Evolutionary conservation across 2,113 vertebrate species (phyloP).

Genomic region (Misgurnus anguillicaudatus): DNA sequence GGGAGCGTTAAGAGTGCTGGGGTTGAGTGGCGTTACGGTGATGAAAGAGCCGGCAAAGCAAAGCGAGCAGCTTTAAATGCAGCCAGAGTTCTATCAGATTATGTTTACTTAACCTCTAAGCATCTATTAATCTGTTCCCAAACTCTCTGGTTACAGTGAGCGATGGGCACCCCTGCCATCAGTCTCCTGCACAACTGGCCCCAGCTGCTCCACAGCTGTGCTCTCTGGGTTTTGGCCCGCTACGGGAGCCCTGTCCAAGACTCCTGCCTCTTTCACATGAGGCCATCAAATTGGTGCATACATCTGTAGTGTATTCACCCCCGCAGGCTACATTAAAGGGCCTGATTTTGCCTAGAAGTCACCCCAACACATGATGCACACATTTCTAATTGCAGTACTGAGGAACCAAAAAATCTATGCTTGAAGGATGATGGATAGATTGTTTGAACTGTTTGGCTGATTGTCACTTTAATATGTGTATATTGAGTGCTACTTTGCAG

Average conservation of each 20-base stretch:
- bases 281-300: slow-evolving; percentile 1
- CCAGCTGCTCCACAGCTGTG: slow-evolving; percentile 57
- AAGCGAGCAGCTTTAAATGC: slow-evolving; percentile 38
- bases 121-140: slow-evolving; percentile 55
- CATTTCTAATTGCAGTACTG: slow-evolving; percentile 28
- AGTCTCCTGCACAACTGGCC: slow-evolving; percentile 47
- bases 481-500: slow-evolving; percentile 3
- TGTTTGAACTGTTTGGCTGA: slow-evolving; percentile 25
- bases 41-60: slow-evolving; percentile 41
- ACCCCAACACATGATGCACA: slow-evolving; percentile 11
- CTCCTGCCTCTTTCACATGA: slow-evolving; percentile 24
- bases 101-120: slow-evolving; percentile 55
- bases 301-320: slow-evolving; percentile 31
- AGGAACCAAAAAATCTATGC: background rate
- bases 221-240: slow-evolving; percentile 17
- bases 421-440: slow-evolving; percentile 5
- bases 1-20: slow-evolving; percentile 30
- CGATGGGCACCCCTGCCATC: slow-evolving; percentile 22
- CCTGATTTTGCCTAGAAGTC: slow-evolving; percentile 13
- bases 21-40: slow-evolving; percentile 35
- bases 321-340: slow-evolving; percentile 8
- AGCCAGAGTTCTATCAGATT: slow-evolving; percentile 50
- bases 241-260: slow-evolving; percentile 12
- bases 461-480: slow-evolving; percentile 21
- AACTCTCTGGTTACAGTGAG: slow-evolving; percentile 48